Evolutionary conservation across 1,140 invertebrate genomes (phyloP), one percentile per base, ranked within the genome.

Genomic region (Drosophila lacteicornis): DNA sequence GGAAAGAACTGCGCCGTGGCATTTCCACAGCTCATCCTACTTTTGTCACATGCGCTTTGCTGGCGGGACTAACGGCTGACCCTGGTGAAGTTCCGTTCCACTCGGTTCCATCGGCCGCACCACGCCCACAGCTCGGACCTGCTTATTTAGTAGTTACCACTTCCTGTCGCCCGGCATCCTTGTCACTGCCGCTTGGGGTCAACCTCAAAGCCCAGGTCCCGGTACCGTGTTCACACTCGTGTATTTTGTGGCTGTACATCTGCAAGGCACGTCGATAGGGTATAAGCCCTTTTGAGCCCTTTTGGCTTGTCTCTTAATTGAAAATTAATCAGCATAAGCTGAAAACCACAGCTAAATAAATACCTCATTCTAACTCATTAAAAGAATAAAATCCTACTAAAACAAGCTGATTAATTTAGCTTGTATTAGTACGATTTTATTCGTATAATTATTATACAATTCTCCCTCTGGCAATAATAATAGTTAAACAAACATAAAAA

Each of bases 21-120:
- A 58, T 50, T 78, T 69, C 25, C 60, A 56, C 25, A 57, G 80
- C 68, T 75, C 80, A 81, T 81, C 78, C 81, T 50, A 66, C 77
- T 81, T 79, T 83, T 75, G 66, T 80, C 81, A 88, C 76, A 75
- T 74, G 45, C 65, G 75, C 70, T 70, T 63, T 55, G 19, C 61
- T 46, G 17, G 42, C 55, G 43, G 47, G 36, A 43, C 45, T 1
- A 38, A 79, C 33, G 50, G 62, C 51, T 71, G 45, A 57, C 57
- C 75, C 71, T 76, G 71, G 66, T 70, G 61, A 66, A 51, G 70
- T 73, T 60, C 46, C 67, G 67, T 60, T 73, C 67, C 67, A 50
- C 46, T 59, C 38, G 67, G 67, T 60, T 59, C 67, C 43, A 42
- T 11, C 49, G 68, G 74, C 47, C 46, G 84, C 68, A 66, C 82